A percentile compares a stretch with the other conserved stretches of the same genome.
Evolutionary conservation across 2,113 vertebrate species (phyloP).

Genomic region (Brachypteracias leptosomus): DNA sequence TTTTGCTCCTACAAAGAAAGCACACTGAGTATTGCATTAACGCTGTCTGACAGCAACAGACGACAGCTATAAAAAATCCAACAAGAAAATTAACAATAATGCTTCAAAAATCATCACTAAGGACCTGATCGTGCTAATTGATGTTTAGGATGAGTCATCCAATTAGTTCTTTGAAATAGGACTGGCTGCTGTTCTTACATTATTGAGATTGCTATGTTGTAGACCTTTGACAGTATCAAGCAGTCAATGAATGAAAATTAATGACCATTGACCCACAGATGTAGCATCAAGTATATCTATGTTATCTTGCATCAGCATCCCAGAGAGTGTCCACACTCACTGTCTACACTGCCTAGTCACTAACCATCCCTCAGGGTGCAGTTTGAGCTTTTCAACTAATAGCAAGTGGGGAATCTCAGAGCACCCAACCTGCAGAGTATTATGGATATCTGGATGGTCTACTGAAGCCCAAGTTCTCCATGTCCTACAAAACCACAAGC

Average conservation of each 20-base stretch:
- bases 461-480: not conserved
- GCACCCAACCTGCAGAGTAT: not conserved
- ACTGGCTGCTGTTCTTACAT: constrained; percentile 36
- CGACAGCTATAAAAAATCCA: constrained; percentile 67
- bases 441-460: not conserved
- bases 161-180: constrained; percentile 71
- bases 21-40: constrained; percentile 71
- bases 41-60: constrained; percentile 64
- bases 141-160: constrained; percentile 67
- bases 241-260: constrained; percentile 37
- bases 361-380: not conserved
- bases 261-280: not conserved
- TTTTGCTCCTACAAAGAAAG: constrained; percentile 67
- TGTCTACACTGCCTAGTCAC: not conserved
- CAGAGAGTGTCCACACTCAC: not conserved
- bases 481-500: not conserved
- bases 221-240: constrained; percentile 46
- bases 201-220: not conserved
- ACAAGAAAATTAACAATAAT: constrained; percentile 73
- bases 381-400: not conserved
- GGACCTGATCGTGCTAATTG: constrained; percentile 70
- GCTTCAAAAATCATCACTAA: constrained; percentile 73
- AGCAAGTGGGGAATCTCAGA: not conserved
- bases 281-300: not conserved
- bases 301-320: not conserved